Evolutionary conservation across 2,888 invertebrate species (phyloP), one percentile per base, ranked within the genome.

Genomic region (Epinotia nisella): DNA sequence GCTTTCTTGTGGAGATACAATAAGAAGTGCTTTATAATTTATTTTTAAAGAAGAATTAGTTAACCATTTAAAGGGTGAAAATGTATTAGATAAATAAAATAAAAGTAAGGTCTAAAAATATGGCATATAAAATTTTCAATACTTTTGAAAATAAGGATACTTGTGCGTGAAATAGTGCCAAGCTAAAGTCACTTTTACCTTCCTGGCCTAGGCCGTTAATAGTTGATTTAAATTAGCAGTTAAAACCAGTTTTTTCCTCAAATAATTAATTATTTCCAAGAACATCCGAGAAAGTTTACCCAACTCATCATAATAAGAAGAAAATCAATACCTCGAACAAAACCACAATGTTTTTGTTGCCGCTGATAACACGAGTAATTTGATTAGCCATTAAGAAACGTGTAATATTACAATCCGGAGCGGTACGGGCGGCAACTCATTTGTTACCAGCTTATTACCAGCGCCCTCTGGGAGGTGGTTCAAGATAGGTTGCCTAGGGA

Each of bases 391-490:
- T 73, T 73, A 73, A 69, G 73, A 59, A 73, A 64, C 73, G 69
- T 68, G 68, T 72, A 73, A 73, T 73, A 73, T 73, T 73, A 73
- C 64, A 73, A 73, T 73, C 69, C 68, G 51, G 62, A 68, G 45
- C 45, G 56, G 79, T 77, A 75, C 74, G 74, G 79, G 80, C 76
- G 76, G 81, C 76, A 77, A 87, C 84, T 88, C 87, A 87, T 90
- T 90, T 87, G 82, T 90, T 85, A 86, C 80, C 71, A 82, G 85
- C 87, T 89, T 88, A 90, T 87, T 88, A 87, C 85, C 75, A 73
- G 75, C 78, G 76, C 82, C 81, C 81, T 78, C 73, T 66, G 81
- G 81, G 83, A 79, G 76, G 76, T 65, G 76, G 75, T 78, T 62
- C 77, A 79, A 82, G 85, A 81, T 83, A 81, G 80, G 82, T 83